Base-by-base conservation (phyloP, 2,888 invertebrate genomes). In the Aspidiotus destructor region DNA sequence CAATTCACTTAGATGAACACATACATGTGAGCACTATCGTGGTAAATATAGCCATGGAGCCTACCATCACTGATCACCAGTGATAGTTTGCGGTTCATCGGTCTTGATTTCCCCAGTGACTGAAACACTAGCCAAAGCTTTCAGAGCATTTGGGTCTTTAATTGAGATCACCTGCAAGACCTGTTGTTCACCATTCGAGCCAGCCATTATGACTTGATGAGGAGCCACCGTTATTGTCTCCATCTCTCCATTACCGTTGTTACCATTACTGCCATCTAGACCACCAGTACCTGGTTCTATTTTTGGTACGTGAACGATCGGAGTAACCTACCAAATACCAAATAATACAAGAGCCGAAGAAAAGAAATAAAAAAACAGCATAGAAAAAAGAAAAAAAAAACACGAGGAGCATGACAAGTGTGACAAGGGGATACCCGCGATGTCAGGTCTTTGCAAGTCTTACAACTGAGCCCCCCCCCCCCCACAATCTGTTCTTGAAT, bases 131-230 rank as follows among this genome's bases (percentile, higher is more conserved):
- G 69, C 64, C 10, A 69, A 1, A 15, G 71, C 70, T 41, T 71
- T 86, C 73, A 90, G 82, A 71, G 85, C 86, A 71, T 88, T 86
- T 72, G 89, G 89, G 78, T 92, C 91, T 80, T 91, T 91, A 72
- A 91, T 81, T 70, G 88, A 89, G 75, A 92, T 84, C 74, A 92
- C 90, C 79, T 91, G 90, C 75, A 91, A 81, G 28, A 83, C 86
- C 79, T 91, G 90, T 57, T 86, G 86, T 76, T 87, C 87, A 58
- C 86, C 86, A 61, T 83, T 83, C 81, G 60, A 82, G 80, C 73
- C 84, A 82, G 78, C 87, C 85, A 77, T 87, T 82, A 90, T 88
- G 82, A 91, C 89, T 76, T 89, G 89, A 77, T 88, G 86, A 71
- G 89, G 87, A 62, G 73, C 70, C 11, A 73, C 73, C 41, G 71